Percentiles rank a stretch among this genome's conserved stretches.
These are phyloP conservation scores for Pyrgus malvae DNA, from an alignment of 2,888 invertebrate genomes.

Conservation along the genomic window DNA sequence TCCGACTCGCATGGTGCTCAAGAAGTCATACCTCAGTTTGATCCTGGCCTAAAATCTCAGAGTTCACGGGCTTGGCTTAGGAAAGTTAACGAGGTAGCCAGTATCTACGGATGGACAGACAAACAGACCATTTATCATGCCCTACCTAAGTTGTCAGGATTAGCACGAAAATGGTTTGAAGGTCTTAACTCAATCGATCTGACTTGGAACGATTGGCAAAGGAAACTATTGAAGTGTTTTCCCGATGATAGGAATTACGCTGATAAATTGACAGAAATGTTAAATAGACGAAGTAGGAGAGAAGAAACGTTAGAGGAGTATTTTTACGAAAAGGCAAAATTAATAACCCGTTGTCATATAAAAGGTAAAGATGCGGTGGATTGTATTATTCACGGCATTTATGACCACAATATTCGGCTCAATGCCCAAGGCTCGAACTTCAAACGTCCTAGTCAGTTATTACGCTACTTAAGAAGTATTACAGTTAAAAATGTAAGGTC, in stretches of 20 bases:
- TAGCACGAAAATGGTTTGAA: background rate
- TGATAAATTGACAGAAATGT: background rate
- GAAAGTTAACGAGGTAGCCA: background rate
- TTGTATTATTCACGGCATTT: slow-evolving; percentile 32
- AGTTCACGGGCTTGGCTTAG: background rate
- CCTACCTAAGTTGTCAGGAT: background rate
- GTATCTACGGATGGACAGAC: background rate
- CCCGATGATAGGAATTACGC: slow-evolving; percentile 4
- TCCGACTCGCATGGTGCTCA: background rate
- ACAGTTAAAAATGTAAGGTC: too few species aligned
- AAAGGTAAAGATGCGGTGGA: slow-evolving; percentile 30
- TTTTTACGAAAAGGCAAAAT: background rate
- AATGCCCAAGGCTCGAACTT: background rate
- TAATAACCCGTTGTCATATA: background rate
- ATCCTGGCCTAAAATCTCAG: background rate
- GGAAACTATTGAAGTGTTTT: background rate
- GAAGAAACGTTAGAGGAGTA: background rate
- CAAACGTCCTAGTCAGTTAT: slow-evolving; percentile 7
- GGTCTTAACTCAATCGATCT: background rate
- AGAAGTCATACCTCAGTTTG: background rate
- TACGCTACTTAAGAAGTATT: slow-evolving; percentile 1
- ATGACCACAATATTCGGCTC: slow-evolving; percentile 28
- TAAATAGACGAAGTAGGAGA: background rate
- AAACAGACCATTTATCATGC: slow-evolving; percentile 2
- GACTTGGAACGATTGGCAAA: background rate